Base-by-base conservation (phyloP, 2,797 vertebrate genomes). In the Tenualosa thibaudeaui region DNA sequence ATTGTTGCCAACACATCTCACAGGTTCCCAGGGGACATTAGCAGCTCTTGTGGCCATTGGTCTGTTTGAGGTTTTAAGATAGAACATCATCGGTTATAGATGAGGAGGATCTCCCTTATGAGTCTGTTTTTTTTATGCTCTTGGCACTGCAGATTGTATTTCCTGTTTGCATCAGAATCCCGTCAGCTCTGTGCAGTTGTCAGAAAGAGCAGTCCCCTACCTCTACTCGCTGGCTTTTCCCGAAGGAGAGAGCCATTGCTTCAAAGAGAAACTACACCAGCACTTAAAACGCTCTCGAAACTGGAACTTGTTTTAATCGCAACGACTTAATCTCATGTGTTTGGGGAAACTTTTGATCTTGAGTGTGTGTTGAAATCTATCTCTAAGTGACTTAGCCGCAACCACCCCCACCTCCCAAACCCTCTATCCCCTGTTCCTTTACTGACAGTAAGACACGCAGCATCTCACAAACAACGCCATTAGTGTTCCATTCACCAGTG, bases 191-290 rank as follows among this genome's bases (percentile, higher is more conserved):
- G 37, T 78, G 40, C 7, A 78, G 40, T 46, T 43, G 40, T n/a
- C 71, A 46, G 17, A 8, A 9, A 78, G 43, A 40, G 71, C 71
- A 78, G 37, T 22, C 71, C 71, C 71, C 71, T 78, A 78, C 71
- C 71, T 78, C 71, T 43, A 22, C 13, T 40, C 40, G 8, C 19
- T 46, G 40, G 71, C 15, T 46, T 78, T 78, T 13, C 71, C 37
- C 19, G 40, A 40, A 78, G 71, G 71, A 78, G 40, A 78, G 46
- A 78, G 71, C 40, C 71, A 46, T 43, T 43, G 40, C 71, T 43
- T 46, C 5, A 22, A 46, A 78, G 71, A 78, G 37, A 37, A 78
- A 78, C 71, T 78, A 43, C 71, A 78, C 71, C 71, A 78, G 71
- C 71, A 78, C 71, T 78, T 78, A 22, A 78, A 43, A 17, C 15